These are phyloP conservation scores for Thinocorus orbignyianus DNA, from an alignment of 2,113 vertebrate species.

Conservation along the genomic window DNA sequence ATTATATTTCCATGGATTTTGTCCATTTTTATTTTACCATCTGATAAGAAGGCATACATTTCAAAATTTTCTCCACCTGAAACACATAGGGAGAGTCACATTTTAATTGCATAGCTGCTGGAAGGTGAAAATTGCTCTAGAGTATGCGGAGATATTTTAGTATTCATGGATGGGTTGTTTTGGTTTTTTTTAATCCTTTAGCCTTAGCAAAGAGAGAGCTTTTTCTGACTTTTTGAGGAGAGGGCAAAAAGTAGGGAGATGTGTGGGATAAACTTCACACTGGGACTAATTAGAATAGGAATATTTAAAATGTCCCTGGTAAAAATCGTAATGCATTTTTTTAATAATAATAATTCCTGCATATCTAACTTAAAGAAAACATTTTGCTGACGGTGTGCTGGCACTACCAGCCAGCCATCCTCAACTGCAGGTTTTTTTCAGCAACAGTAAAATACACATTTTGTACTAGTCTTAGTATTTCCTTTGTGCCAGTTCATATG, in stretches of 20 bases:
- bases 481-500: background rate
- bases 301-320: background rate
- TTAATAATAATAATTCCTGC: background rate
- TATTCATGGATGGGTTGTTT: background rate
- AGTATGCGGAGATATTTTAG: background rate
- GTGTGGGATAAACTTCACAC: background rate
- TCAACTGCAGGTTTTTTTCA: background rate
- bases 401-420: background rate
- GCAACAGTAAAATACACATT: background rate
- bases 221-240: background rate
- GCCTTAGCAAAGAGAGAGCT: background rate
- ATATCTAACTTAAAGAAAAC: background rate
- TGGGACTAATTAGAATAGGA: background rate
- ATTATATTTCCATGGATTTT: background rate
- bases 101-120: background rate
- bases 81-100: background rate
- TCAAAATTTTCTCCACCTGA: background rate
- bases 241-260: background rate
- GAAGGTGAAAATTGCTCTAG: background rate
- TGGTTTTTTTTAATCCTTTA: background rate
- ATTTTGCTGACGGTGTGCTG: background rate
- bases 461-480: background rate
- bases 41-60: background rate
- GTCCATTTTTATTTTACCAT: background rate
- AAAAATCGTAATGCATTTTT: background rate